phyloP scores from a whole-genome alignment of 2,888 invertebrate genomes.

The Dicranocentrus wangi region DNA sequence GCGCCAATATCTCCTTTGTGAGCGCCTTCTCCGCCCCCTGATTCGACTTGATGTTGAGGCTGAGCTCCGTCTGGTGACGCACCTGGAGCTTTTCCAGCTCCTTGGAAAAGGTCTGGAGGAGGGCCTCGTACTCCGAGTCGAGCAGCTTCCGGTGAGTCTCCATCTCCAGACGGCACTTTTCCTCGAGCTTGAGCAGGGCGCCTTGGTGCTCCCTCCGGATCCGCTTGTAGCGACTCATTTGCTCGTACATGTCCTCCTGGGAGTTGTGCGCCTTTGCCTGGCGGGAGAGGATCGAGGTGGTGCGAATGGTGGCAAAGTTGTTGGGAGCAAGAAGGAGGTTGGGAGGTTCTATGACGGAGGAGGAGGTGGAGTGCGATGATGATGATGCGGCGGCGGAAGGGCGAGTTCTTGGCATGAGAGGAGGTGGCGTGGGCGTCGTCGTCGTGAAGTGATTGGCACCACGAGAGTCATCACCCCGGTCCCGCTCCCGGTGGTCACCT shows the following conservation, averaged over 20 bases:
- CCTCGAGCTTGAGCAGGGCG: slow-evolving; percentile 89
- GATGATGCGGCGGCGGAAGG: slow-evolving; percentile 68
- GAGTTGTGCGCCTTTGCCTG: slow-evolving; percentile 99
- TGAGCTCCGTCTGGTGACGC: slow-evolving; percentile 77
- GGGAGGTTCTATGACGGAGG: slow-evolving; percentile 70
- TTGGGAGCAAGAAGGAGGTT: slow-evolving; percentile 75
- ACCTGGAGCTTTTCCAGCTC: slow-evolving; percentile 92
- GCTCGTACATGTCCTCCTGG: slow-evolving; percentile 99
- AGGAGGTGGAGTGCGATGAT: neutral
- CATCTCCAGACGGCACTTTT: slow-evolving; percentile 96
- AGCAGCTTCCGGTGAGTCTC: slow-evolving; percentile 95
- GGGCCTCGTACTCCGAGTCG: slow-evolving; percentile 96
- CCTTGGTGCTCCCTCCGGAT: slow-evolving; percentile 98
- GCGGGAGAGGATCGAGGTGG: slow-evolving; percentile 97
- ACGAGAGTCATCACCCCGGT: too few species aligned
- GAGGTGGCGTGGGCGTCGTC: too few species aligned
- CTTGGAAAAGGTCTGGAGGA: slow-evolving; percentile 91
- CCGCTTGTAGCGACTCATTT: slow-evolving; percentile 98
- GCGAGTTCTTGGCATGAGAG: slow-evolving; percentile 68
- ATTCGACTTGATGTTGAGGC: slow-evolving; percentile 84
- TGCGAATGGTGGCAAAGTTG: slow-evolving; percentile 98
- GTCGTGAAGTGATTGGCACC: slow-evolving; percentile 68
- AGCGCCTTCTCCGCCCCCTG: slow-evolving; percentile 92
- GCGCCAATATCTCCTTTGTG: slow-evolving; percentile 89
- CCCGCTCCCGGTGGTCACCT: too few species aligned